Base-by-base conservation (phyloP, 2,888 invertebrate species). In the Drosophila yooni region DNA sequence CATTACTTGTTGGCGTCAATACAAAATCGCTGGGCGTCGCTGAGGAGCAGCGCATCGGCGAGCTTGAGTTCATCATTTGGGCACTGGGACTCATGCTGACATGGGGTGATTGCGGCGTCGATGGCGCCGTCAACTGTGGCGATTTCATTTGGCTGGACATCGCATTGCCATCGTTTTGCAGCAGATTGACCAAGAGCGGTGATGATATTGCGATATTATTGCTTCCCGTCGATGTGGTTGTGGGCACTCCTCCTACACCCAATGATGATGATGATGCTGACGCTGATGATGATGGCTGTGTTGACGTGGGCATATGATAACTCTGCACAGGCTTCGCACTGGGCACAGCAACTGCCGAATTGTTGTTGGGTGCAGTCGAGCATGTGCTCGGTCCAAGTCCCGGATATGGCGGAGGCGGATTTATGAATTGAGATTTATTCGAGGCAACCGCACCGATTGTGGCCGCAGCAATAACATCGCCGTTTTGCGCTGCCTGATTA, bases 131-230 rank as follows among this genome's bases (percentile, higher is more conserved):
- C 59, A 77, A 56, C 62, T 88, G 90, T 1, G 89, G 85, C 54
- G 92, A 88, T 81, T 91, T 91, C 61, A 91, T 82, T 88, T 91
- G 91, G 73, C 78, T 88, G 65, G 85, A 80, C 71, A 78, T 79
- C 48, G 84, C 76, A 66, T 90, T 91, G 36, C 91, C 96, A 91
- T 98, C 98, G 91, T 97, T 98, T 94, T 98, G 98, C 86, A 98
- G 94, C 82, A 98, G 94, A 93, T 98, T 98, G 38, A 98, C 98
- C 79, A 98, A 94, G 81, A 98, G 94, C 29, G 98, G 98, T 91
- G 98, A 98, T 79, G 96, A 97, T 93, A 96, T 95, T 66, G 96
- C 97, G 81, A 97, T 97, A 75, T 95, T 94, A 70, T 91, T 91
- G 54, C 82, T 79, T 63, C 88, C 84, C 29, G 88, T 83, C 29